These are phyloP conservation scores for Callorhinus ursinus DNA, from an alignment of 2,113 vertebrate species.

Conservation along the genomic window DNA sequence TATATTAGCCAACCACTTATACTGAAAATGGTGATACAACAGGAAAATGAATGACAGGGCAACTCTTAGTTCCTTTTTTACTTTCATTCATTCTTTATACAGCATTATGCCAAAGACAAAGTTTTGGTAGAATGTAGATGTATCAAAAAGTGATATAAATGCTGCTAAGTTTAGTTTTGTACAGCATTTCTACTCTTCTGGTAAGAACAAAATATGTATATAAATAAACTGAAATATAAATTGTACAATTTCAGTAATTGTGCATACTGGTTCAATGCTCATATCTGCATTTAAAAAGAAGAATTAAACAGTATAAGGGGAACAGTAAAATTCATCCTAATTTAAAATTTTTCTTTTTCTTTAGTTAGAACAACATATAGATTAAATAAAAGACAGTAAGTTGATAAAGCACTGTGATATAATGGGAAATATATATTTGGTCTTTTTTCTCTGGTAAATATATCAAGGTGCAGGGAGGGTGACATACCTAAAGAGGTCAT, in stretches of 20 bases:
- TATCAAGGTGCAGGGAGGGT: neutral
- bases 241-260: neutral
- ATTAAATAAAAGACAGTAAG: neutral
- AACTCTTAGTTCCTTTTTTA: neutral
- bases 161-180: neutral
- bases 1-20: neutral
- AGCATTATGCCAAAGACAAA: neutral
- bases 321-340: neutral
- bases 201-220: neutral
- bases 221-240: neutral
- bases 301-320: neutral
- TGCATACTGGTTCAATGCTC: neutral
- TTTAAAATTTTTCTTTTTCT: neutral
- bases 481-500: neutral
- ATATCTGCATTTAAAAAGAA: neutral
- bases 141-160: neutral
- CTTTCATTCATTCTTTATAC: neutral
- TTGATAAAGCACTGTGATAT: neutral
- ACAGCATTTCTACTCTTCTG: neutral
- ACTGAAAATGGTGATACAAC: neutral
- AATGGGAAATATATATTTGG: neutral
- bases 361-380: neutral
- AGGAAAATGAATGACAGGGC: neutral
- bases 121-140: neutral
- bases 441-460: neutral